Evolutionary conservation across 2,888 invertebrate species (phyloP).

Genomic region (Microctonus aethiopoides): DNA sequence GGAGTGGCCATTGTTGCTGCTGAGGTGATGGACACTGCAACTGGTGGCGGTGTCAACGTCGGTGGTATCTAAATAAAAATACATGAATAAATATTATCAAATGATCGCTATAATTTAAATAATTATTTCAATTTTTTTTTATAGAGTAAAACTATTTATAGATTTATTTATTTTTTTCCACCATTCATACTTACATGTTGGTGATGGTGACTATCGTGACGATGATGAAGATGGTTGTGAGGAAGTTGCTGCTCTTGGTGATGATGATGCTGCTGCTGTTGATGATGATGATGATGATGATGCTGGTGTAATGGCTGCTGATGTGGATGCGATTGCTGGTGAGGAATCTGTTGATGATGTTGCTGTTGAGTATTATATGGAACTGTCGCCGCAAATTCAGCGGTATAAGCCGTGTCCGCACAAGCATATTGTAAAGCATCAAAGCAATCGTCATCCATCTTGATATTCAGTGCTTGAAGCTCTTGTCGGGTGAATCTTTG

Average conservation of each 20-base stretch:
- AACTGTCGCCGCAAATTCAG: slow-evolving; percentile 53
- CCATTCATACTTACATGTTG: slow-evolving; percentile 38
- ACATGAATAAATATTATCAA: background rate
- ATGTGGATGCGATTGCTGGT: slow-evolving; percentile 39
- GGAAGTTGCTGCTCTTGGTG: slow-evolving; percentile 48
- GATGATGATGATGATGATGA: slow-evolving; percentile 68
- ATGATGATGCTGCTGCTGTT: slow-evolving; percentile 67
- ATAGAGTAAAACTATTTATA: too few species aligned
- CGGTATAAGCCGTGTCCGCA: slow-evolving; percentile 51
- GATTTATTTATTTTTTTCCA: too few species aligned
- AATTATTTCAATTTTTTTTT: too few species aligned
- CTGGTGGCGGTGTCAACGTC: slow-evolving; percentile 42
- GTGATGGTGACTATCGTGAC: slow-evolving; percentile 67
- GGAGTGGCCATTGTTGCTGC: slow-evolving; percentile 20
- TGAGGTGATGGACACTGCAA: slow-evolving; percentile 24
- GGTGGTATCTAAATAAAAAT: slow-evolving; percentile 35
- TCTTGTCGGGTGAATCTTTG: slow-evolving; percentile 76
- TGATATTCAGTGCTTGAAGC: slow-evolving; percentile 76
- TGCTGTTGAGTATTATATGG: slow-evolving; percentile 54
- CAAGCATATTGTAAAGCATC: slow-evolving; percentile 68
- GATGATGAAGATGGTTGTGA: slow-evolving; percentile 45
- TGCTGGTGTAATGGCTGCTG: slow-evolving; percentile 64
- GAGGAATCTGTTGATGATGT: slow-evolving; percentile 43
- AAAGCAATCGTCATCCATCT: slow-evolving; percentile 89
- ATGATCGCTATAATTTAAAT: too few species aligned